Evolutionary conservation across 2,888 invertebrate genomes (phyloP).

Genomic region (Mesorhabditis spiculigera): DNA sequence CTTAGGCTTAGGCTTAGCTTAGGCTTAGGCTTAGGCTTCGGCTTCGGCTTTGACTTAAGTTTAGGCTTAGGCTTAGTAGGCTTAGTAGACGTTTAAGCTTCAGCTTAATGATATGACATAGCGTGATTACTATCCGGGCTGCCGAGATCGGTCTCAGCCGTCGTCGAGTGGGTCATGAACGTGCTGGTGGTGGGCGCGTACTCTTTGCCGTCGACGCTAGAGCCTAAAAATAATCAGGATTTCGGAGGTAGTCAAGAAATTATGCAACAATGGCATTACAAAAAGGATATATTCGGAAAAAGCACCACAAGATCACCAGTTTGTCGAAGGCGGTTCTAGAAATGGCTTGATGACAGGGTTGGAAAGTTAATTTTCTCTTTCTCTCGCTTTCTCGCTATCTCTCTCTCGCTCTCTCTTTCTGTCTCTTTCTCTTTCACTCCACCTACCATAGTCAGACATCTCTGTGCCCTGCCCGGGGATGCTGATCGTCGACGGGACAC

Average conservation of each 20-base stretch:
- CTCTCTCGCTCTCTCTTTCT: too few species aligned
- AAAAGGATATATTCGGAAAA: too few species aligned
- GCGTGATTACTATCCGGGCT: constrained; percentile 28
- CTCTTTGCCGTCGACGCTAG: neutral
- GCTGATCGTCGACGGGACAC: neutral
- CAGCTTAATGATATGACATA: constrained; percentile 29
- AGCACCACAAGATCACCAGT: too few species aligned
- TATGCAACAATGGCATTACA: too few species aligned
- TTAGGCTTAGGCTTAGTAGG: neutral
- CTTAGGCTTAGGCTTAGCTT: too few species aligned
- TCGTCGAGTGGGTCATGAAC: constrained; percentile 34
- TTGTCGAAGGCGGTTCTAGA: too few species aligned
- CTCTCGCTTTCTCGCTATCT: too few species aligned
- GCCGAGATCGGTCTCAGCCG: constrained; percentile 35
- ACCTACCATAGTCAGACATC: neutral
- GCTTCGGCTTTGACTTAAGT: neutral
- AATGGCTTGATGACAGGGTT: too few species aligned
- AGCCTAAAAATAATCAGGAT: neutral
- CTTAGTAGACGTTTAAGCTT: neutral
- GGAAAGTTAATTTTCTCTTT: too few species aligned
- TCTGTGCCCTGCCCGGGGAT: neutral
- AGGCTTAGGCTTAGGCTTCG: neutral
- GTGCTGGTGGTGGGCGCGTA: constrained; percentile 13
- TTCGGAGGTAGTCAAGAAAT: too few species aligned
- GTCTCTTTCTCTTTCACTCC: neutral